Evolutionary conservation across 2,888 invertebrate species (phyloP), one percentile per base, ranked within the genome.

Genomic region (Trachelus iudaicus): DNA sequence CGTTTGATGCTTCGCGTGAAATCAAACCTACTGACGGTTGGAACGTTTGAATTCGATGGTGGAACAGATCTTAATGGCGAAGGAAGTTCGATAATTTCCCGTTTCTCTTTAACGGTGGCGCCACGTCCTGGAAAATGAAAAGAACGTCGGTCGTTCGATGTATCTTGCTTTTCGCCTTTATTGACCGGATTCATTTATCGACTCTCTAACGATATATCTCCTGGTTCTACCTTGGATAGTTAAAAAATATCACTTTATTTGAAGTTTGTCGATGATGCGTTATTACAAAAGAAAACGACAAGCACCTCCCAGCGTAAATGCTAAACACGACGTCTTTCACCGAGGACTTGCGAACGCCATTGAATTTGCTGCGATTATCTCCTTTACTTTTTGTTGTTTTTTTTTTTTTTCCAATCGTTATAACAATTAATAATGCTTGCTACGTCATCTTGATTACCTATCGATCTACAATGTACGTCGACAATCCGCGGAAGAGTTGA

Each of bases 221-320:
- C 23, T 56, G 23, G 23, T 56, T 56, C 56, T 56, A 56, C 56
- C 56, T 56, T 56, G 23, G 56, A 56, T 56, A 56, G 82, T 85
- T 83, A 83, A 85, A 86, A 83, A 78, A 84, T 86, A 86, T 85
- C 82, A 81, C 84, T 86, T 86, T 84, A 82, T 86, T 84, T 79
- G 79, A 81, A 83, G 80, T 84, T 81, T 81, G 73, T 80, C 69
- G 79, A 73, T 79, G 74, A 75, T 75, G 76, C 79, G 77, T 79
- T 79, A 79, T 79, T 79, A 82, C 82, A 83, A 83, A 85, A 82
- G 79, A 78, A 83, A 85, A 83, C 78, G 77, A 79, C 80, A 74
- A 77, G 74, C 37, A 74, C 69, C 31, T 77, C 73, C 34, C 33
- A 75, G 74, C 77, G n/a, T 40, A 23, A 56, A 56, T 56, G 56